Conservation (phyloP, 2,113 vertebrate species). For the Phalacrocorax aristotelis region DNA sequence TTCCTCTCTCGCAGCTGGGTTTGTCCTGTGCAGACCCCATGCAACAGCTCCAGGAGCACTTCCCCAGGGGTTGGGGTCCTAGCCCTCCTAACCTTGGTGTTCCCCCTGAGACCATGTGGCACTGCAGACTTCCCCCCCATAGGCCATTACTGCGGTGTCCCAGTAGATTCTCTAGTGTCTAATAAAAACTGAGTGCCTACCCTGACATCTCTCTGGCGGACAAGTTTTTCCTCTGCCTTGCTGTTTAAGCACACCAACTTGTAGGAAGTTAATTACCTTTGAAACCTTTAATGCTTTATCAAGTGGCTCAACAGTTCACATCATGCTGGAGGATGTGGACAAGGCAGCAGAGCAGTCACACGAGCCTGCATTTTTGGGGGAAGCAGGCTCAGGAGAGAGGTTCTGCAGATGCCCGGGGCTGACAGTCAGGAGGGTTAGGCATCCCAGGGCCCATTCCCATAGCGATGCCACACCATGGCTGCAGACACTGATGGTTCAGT, state of each 20-base stretch:
- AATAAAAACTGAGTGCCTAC: neutral
- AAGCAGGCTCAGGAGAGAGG: neutral
- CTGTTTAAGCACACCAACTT: neutral
- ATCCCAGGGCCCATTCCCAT: too few relatives aligned
- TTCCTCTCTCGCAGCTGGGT: neutral
- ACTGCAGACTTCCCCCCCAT: accelerated
- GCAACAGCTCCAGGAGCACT: neutral
- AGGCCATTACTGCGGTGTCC: neutral
- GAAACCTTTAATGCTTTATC: neutral
- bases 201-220: neutral
- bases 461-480: neutral
- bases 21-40: neutral
- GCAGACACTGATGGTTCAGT: neutral
- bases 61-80: accelerated
- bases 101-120: accelerated
- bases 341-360: neutral
- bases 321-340: neutral
- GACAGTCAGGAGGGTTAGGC: neutral
- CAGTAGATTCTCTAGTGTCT: neutral
- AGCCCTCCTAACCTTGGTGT: neutral
- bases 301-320: accelerated
- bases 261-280: neutral
- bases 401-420: neutral
- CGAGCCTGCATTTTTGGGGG: neutral
- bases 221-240: neutral